Base-by-base conservation (phyloP, 2,888 invertebrate genomes). In the Rotaria magnacalcarata region DNA sequence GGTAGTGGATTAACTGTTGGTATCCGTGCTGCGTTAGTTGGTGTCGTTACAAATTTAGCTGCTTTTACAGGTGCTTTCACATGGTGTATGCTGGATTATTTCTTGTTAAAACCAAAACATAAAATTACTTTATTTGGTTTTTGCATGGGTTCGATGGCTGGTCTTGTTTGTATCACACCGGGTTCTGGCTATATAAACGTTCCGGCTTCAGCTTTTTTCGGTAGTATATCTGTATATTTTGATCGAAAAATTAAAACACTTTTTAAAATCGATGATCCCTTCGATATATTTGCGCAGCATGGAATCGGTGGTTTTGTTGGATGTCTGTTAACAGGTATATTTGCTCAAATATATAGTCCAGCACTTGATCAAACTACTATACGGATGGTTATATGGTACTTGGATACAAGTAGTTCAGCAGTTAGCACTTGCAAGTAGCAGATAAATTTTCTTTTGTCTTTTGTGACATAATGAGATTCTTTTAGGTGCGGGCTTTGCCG, bases 381-480 rank as follows among this genome's bases (percentile, higher is more conserved):
- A 50, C 24, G 85, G 85, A n/a, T 85, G 85, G 85, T 19, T 85
- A 41, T 60, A 85, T 56, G 60, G 85, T 11, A 27, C 58, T 50
- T 80, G 47, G 47, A 43, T 80, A 47, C 80, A 80, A 80, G 10
- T 80, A 8, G 47, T 10, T 14, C 47, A 80, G 24, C 80, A 80
- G 47, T 47, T 80, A 47, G 47, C 80, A 80, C 24, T 80, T 47
- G 24, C 43, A 47, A 8, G 80, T 80, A 80, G 47, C 14, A 4
- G 14, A 24, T 41, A 80, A 6, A 21, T 14, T 80, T 19, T 1
- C 8, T 5, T 16, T 54, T 54, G 16, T 54, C 7, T 54, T 21
- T 6, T 54, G 16, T 19, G 21, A 54, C 21, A 16, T 2, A 54
- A 54, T 19, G 21, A 54, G 21, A 19, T 19, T 43, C 16, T 80